Base-by-base conservation (phyloP, 1,140 invertebrate species). In the Trissolcus basalis region DNA sequence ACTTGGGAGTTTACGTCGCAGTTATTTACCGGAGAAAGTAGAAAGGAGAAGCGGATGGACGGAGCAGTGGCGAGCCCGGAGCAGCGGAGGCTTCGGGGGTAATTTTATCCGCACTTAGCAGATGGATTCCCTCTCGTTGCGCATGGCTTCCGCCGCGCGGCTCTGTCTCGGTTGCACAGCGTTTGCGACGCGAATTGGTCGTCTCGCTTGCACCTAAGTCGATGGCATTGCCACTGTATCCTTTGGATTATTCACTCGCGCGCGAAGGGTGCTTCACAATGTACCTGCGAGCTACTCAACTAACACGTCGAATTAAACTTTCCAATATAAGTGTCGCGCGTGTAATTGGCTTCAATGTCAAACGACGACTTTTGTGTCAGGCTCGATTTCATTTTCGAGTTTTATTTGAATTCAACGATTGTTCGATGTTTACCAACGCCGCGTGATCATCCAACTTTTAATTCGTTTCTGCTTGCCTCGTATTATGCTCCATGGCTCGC, bases 61-160 rank as follows among this genome's bases (percentile, higher is more conserved):
- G 69, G 76, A 73, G 43, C 67, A 56, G 56, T 43, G 39, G 50
- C 61, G 55, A 60, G 48, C 47, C 11, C 39, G 64, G 44, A 67
- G 60, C 36, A 61, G 32, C 53, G 56, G 63, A 59, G 65, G 53
- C 27, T 45, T 67, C 35, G 74, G 73, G 72, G 71, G 78, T 81
- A 82, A 83, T 83, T 83, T 82, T 80, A 84, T 83, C 79, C 77
- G 76, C 79, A 82, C 80, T 84, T 81, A 83, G 76, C 80, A 80
- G 80, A 81, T 84, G 80, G 79, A 82, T 82, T 82, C 77, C 80
- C 77, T 69, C 63, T 70, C 73, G 69, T 69, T 59, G 71, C 80
- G 74, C 77, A 78, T 78, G 73, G 78, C 73, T 79, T 80, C 78
- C 64, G 56, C 44, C 58, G 32, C 54, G 1, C 51, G 19, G 41